Evolutionary conservation across 2,113 vertebrate genomes (phyloP).

Genomic region (Salvelinus fontinalis): DNA sequence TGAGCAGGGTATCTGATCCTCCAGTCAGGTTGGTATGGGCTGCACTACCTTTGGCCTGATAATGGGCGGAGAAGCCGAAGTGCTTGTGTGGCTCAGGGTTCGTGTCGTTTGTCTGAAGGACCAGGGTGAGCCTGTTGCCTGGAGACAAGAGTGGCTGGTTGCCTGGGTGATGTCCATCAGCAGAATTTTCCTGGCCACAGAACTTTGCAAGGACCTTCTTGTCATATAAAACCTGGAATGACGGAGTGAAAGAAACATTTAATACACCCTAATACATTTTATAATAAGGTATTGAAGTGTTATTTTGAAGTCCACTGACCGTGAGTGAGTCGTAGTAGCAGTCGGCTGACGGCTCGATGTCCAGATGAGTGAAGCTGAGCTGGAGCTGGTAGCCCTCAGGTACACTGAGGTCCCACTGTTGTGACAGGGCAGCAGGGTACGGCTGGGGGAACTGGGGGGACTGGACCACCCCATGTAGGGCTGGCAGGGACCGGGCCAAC

Average conservation of each 20-base stretch:
- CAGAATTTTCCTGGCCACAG: constrained; percentile 80
- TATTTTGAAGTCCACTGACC: constrained; percentile 65
- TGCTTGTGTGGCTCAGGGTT: constrained; percentile 77
- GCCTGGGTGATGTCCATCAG: constrained; percentile 75
- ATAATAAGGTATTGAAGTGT: no score
- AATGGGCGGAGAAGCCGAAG: constrained; percentile 85
- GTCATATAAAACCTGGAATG: constrained; percentile 78
- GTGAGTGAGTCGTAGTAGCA: constrained; percentile 88
- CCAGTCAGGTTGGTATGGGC: neutral
- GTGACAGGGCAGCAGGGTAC: constrained; percentile 76
- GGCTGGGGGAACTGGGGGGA: constrained; percentile 84
- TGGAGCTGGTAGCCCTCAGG: constrained; percentile 82
- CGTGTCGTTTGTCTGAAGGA: constrained; percentile 81
- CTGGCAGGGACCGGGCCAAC: constrained; percentile 15
- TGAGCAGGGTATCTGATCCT: neutral
- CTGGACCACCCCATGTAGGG: constrained; percentile 76
- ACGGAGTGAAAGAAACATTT: neutral
- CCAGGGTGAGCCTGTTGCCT: constrained; percentile 80
- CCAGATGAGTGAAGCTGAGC: constrained; percentile 84
- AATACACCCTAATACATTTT: neutral
- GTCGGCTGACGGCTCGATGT: constrained; percentile 82
- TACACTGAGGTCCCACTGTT: constrained; percentile 78
- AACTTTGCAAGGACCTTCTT: constrained; percentile 80
- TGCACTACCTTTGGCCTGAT: constrained; percentile 81
- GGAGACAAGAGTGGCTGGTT: constrained; percentile 75